phyloP scores from a whole-genome alignment of 2,888 invertebrate species.

The Hydroisotoma schaefferi region DNA sequence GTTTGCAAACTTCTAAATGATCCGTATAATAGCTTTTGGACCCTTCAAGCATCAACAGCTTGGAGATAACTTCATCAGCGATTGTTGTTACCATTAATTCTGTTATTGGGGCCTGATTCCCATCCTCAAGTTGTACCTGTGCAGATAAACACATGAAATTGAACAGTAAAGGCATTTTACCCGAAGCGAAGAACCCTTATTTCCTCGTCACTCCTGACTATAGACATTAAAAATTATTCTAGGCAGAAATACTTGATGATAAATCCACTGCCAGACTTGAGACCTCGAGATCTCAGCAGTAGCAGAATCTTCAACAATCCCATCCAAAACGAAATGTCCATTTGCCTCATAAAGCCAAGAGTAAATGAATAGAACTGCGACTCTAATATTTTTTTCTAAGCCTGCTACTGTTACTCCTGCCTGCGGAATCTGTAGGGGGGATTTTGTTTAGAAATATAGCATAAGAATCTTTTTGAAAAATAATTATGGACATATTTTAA shows the following conservation, averaged over 20 bases:
- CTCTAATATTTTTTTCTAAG: slow-evolving; percentile 63
- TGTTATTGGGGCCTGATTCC: slow-evolving; percentile 54
- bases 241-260: slow-evolving; percentile 60
- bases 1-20: slow-evolving; percentile 51
- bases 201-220: no score
- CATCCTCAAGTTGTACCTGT: slow-evolving; percentile 59
- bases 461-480: background rate
- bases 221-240: no score
- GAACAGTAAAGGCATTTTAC: background rate
- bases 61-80: background rate
- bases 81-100: slow-evolving; percentile 55
- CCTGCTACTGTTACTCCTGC: slow-evolving; percentile 65
- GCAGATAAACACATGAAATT: slow-evolving; percentile 39
- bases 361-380: slow-evolving; percentile 65
- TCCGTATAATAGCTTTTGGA: background rate
- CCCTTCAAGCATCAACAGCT: background rate
- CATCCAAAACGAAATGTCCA: slow-evolving; percentile 65
- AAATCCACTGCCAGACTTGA: slow-evolving; percentile 72
- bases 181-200: no score
- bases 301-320: slow-evolving; percentile 68
- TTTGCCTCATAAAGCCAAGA: slow-evolving; percentile 64
- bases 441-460: background rate
- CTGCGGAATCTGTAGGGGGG: slow-evolving; percentile 54
- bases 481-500: background rate
- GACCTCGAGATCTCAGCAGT: slow-evolving; percentile 71